phyloP scores from a whole-genome alignment of 1,140 invertebrate genomes.

The Tachypleus tridentatus region DNA sequence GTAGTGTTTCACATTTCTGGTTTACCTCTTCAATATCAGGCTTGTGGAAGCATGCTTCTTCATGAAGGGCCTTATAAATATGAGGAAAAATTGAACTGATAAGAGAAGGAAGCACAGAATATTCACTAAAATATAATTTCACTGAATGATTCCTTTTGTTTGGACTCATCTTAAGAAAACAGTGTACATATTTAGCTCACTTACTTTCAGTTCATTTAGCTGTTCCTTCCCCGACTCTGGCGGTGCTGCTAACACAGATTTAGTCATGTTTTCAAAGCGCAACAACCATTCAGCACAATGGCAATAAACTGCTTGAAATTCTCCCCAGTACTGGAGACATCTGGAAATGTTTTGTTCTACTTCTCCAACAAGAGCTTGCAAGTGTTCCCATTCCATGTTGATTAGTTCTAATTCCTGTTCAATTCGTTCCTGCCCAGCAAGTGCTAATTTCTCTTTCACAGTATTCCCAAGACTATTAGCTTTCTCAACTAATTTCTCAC shows the following conservation, averaged over 20 bases:
- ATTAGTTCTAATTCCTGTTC: conserved; percentile 71
- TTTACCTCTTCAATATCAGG: conserved; percentile 8
- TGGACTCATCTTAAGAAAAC: no score
- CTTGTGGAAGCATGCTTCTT: neutral
- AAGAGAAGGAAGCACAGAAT: no score
- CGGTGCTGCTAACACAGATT: conserved; percentile 53
- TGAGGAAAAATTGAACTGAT: neutral
- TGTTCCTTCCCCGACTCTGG: conserved; percentile 33
- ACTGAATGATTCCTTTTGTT: no score
- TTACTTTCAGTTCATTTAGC: conserved; percentile 53
- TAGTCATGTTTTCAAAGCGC: conserved; percentile 38
- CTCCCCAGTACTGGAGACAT: conserved; percentile 73
- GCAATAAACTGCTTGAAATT: conserved; percentile 61
- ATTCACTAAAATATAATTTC: no score
- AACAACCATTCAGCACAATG: conserved; percentile 66
- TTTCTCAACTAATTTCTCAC: conserved; percentile 56
- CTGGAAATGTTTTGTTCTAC: conserved; percentile 59
- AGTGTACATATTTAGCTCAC: neutral
- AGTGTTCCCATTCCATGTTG: conserved; percentile 72
- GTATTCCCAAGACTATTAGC: conserved; percentile 60
- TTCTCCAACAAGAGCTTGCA: conserved; percentile 66
- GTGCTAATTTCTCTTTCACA: conserved; percentile 65
- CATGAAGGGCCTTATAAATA: neutral
- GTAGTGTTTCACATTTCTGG: conserved; percentile 18
- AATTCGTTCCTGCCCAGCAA: conserved; percentile 72